A percentile compares a stretch with the other conserved stretches of the same genome.
Conservation (phyloP, 2,113 vertebrate genomes). For the Cinclus cinclus region DNA sequence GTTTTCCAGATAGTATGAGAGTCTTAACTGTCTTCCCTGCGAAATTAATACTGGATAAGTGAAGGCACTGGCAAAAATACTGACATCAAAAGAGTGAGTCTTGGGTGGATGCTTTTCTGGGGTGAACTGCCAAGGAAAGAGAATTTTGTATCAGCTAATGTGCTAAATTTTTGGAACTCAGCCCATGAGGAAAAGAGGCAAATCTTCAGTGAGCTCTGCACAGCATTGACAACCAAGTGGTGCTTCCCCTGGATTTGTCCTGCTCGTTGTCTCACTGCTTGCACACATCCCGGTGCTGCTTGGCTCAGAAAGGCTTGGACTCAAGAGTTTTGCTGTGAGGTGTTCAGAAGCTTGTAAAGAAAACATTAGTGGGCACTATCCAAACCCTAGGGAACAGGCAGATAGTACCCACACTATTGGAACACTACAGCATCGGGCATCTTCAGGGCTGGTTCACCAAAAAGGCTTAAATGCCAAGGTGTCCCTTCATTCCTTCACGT, state of each 20-base stretch:
- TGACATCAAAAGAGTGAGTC: neutral
- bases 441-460: neutral
- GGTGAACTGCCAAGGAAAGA: neutral
- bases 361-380: neutral
- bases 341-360: neutral
- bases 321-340: neutral
- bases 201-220: neutral
- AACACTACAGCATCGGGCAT: neutral
- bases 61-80: neutral
- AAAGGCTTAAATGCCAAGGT: neutral
- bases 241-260: neutral
- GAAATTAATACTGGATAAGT: neutral
- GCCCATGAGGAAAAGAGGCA: neutral
- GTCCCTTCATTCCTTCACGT: neutral
- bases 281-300: neutral
- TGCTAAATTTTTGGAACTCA: neutral
- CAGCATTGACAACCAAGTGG: accelerated
- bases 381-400: neutral
- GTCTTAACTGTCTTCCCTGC: neutral
- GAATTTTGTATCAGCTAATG: neutral
- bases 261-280: neutral
- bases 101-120: neutral
- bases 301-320: neutral
- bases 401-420: neutral
- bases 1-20: neutral